Evolutionary conservation across 2,797 vertebrate species (phyloP).

Genomic region (Hapalemur alaotrensis): DNA sequence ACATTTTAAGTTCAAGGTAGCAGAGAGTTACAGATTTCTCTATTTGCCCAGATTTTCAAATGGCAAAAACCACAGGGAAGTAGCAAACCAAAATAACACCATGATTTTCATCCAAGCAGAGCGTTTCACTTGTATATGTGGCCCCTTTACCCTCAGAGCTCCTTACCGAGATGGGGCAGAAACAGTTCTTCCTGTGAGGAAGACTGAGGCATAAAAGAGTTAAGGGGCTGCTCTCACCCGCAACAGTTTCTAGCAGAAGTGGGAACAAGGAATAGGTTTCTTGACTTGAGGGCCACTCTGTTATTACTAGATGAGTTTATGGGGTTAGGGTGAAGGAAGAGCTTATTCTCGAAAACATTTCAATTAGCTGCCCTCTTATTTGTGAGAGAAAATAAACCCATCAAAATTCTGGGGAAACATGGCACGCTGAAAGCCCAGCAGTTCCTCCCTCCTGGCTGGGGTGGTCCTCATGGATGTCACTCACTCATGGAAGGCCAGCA

Average conservation of each 20-base stretch:
- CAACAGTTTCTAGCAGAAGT: not conserved
- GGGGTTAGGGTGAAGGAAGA: not conserved
- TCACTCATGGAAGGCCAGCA: not conserved
- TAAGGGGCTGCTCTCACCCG: not conserved
- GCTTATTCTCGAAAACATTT: not conserved
- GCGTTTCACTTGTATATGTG: fast-evolving
- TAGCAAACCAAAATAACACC: not conserved
- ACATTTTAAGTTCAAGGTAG: not conserved
- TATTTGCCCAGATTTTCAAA: constrained; percentile 28
- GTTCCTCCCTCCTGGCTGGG: not conserved
- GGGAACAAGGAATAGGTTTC: not conserved
- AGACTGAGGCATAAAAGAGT: not conserved
- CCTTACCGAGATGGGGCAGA: not conserved
- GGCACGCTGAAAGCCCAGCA: not conserved
- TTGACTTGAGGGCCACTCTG: not conserved
- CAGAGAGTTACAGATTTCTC: not conserved
- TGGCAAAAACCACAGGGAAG: not conserved
- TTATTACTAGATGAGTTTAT: not conserved
- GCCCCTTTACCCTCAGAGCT: not conserved
- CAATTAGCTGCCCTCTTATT: not conserved
- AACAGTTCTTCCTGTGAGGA: not conserved
- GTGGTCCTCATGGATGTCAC: not conserved
- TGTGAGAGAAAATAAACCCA: not conserved
- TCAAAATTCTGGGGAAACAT: not conserved
- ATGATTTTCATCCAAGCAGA: not conserved